Percentiles rank a stretch among this genome's conserved stretches.
Conservation (phyloP, 1,140 invertebrate species). For the Plodia interpunctella region DNA sequence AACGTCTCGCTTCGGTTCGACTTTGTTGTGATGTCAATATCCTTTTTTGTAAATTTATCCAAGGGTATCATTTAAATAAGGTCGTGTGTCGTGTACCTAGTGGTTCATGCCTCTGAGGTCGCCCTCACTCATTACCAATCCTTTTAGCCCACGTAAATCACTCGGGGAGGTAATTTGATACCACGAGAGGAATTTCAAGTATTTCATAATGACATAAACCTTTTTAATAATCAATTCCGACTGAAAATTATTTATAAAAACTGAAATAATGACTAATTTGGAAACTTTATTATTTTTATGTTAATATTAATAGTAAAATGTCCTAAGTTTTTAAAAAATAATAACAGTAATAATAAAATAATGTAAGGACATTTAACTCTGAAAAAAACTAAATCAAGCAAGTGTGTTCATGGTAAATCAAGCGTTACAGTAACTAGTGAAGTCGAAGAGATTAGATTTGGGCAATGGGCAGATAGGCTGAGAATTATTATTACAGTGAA, state of each 20-base stretch:
- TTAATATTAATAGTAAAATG: no score
- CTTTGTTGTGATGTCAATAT: no score
- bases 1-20: no score
- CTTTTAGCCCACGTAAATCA: conserved; percentile 14
- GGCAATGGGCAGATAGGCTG: background rate
- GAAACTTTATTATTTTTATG: no score
- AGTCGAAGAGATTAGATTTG: conserved; percentile 2
- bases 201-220: background rate
- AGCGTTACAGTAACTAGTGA: background rate
- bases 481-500: background rate
- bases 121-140: conserved; percentile 15
- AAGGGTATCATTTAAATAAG: no score
- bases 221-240: background rate
- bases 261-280: no score
- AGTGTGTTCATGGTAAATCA: background rate
- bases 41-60: no score
- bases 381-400: no score
- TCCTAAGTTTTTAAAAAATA: no score
- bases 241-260: no score
- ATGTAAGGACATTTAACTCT: no score
- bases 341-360: no score
- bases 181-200: conserved; percentile 11
- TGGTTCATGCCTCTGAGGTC: background rate
- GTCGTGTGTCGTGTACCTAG: background rate
- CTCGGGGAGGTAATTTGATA: conserved; percentile 15